Conservation (phyloP, 2,797 vertebrate species). For the Ctenopoma multispine region DNA sequence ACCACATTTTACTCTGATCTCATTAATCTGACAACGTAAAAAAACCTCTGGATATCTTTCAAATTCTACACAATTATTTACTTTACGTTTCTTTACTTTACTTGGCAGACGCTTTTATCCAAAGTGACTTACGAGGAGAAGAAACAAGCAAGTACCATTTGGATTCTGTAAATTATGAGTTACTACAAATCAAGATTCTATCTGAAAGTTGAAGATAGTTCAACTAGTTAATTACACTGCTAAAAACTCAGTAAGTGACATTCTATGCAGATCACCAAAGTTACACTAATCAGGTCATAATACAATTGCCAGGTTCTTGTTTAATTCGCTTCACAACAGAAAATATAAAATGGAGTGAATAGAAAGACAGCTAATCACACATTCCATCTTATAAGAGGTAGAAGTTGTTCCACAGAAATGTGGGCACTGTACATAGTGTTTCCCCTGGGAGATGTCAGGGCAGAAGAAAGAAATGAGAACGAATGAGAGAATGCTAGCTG, state of each 20-base stretch:
- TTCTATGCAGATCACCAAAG: not conserved
- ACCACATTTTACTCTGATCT: not conserved
- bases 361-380: conserved; percentile 16
- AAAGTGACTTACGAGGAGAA: too few species aligned
- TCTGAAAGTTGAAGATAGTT: not conserved
- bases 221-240: not conserved
- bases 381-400: not conserved
- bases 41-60: not conserved
- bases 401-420: conserved; percentile 7
- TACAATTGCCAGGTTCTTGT: not conserved
- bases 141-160: too few species aligned
- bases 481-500: conserved; percentile 18
- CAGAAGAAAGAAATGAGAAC: conserved; percentile 8
- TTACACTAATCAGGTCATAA: not conserved
- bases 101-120: too few species aligned
- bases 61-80: too few species aligned
- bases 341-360: conserved; percentile 2
- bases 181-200: not conserved
- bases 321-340: conserved; percentile 5
- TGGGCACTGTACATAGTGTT: not conserved
- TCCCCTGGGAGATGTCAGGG: conserved; percentile 12
- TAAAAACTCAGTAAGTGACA: not conserved
- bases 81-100: too few species aligned
- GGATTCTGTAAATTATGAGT: too few species aligned
- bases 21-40: not conserved